A percentile compares a stretch with the other conserved stretches of the same genome.
Conservation (phyloP, 2,888 invertebrate species). For the Lepidochrysops patricia region DNA sequence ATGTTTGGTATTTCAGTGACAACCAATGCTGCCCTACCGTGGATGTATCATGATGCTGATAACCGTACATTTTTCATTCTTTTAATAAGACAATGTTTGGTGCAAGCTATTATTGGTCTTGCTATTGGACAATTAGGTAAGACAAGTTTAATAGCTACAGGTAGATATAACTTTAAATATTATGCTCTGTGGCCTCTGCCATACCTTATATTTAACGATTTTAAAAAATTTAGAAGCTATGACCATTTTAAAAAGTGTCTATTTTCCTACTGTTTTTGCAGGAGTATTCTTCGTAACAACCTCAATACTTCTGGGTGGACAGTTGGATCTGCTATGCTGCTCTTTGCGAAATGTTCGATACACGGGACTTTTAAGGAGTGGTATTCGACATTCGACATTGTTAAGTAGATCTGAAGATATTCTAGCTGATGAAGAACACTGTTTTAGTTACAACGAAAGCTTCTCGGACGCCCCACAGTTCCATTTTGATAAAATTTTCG, state of each 20-base stretch:
- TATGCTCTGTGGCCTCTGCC: too few species aligned
- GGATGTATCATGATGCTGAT: not conserved
- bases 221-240: too few species aligned
- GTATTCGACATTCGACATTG: constrained; percentile 36
- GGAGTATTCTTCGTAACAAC: constrained; percentile 60
- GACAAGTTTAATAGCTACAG: too few species aligned
- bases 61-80: not conserved
- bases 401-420: constrained; percentile 30
- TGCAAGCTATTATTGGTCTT: not conserved
- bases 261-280: constrained; percentile 21
- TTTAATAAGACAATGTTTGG: not conserved
- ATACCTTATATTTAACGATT: too few species aligned
- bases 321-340: constrained; percentile 58
- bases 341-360: constrained; percentile 51
- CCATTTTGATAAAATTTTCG: constrained; percentile 45
- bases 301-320: constrained; percentile 58
- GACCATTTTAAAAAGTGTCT: too few species aligned
- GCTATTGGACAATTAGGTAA: not conserved
- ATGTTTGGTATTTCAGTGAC: not conserved
- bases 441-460: constrained; percentile 43
- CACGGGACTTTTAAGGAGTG: constrained; percentile 44
- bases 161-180: too few species aligned
- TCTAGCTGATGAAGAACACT: constrained; percentile 42
- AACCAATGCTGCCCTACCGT: not conserved
- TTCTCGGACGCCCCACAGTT: constrained; percentile 39